These are phyloP conservation scores for Anthopleura sola DNA, from an alignment of 64 coral and sea anemone genomes.

Conservation along the genomic window DNA sequence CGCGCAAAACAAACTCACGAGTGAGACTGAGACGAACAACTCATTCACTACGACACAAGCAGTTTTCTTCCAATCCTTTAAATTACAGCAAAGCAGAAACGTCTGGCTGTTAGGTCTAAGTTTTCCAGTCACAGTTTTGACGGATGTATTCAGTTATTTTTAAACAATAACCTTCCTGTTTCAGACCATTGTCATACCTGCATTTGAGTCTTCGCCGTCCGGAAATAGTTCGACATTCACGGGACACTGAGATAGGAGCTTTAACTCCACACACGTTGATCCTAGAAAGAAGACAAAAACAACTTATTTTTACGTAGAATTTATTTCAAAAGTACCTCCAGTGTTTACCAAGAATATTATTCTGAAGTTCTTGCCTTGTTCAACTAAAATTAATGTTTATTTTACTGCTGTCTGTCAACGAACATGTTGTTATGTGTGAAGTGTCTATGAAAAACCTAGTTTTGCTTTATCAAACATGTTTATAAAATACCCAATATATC, in stretches of 20 bases:
- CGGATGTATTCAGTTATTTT: not conserved
- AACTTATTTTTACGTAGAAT: not conserved
- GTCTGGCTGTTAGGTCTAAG: not conserved
- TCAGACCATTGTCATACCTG: slow-evolving; percentile 20
- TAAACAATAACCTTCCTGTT: not conserved
- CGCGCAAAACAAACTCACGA: no score
- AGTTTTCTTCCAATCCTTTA: not conserved
- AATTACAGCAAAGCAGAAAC: not conserved
- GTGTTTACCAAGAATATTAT: no score
- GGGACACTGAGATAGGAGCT: slow-evolving; percentile 32
- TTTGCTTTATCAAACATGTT: no score
- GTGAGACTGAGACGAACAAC: no score
- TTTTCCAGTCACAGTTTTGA: not conserved
- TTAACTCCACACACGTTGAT: slow-evolving; percentile 40
- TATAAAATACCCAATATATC: no score
- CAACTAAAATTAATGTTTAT: no score
- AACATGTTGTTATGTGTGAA: no score
- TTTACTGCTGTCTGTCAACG: no score
- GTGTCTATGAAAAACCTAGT: no score
- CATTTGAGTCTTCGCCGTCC: slow-evolving; percentile 39
- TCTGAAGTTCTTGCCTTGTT: no score
- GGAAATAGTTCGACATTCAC: slow-evolving; percentile 30
- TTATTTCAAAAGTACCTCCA: not conserved
- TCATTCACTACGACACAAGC: not conserved
- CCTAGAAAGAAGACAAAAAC: not conserved